These are phyloP conservation scores for Menidia menidia DNA, from an alignment of 2,797 vertebrate species.

Conservation along the genomic window DNA sequence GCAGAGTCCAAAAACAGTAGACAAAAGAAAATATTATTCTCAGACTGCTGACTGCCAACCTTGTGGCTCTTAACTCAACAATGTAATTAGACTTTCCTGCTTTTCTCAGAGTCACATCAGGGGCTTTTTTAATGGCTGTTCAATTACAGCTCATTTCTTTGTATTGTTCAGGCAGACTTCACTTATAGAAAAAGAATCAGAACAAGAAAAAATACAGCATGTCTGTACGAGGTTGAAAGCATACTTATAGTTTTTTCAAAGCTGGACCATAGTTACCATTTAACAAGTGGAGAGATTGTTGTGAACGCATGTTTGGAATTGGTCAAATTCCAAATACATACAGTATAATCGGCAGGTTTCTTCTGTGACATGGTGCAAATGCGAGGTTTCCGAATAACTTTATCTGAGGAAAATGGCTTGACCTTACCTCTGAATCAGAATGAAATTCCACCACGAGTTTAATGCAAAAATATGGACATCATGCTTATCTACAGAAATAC, in stretches of 20 bases:
- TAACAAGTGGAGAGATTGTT: background rate
- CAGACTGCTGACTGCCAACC: slow-evolving; percentile 40
- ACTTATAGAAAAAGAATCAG: background rate
- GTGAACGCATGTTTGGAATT: background rate
- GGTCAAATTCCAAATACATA: background rate
- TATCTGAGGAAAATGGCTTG: background rate
- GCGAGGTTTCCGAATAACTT: background rate
- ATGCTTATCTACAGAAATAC: background rate
- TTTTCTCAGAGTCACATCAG: slow-evolving; percentile 47
- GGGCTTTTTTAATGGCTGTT: slow-evolving; percentile 23
- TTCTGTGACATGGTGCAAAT: background rate
- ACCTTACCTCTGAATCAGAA: background rate
- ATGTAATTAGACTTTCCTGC: slow-evolving; percentile 64
- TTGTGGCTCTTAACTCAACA: slow-evolving; percentile 41
- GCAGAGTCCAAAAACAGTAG: slow-evolving; percentile 47
- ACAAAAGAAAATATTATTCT: slow-evolving; percentile 42
- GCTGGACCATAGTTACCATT: no score
- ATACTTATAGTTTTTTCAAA: background rate
- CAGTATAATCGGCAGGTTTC: background rate
- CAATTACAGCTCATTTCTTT: slow-evolving; percentile 33
- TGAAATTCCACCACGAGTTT: background rate
- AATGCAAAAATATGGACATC: background rate
- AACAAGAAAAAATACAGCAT: slow-evolving; percentile 15
- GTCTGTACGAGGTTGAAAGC: background rate
- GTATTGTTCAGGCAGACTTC: background rate